Evolutionary conservation across 2,113 vertebrate species (phyloP).

Genomic region (Fregetta grallaria): DNA sequence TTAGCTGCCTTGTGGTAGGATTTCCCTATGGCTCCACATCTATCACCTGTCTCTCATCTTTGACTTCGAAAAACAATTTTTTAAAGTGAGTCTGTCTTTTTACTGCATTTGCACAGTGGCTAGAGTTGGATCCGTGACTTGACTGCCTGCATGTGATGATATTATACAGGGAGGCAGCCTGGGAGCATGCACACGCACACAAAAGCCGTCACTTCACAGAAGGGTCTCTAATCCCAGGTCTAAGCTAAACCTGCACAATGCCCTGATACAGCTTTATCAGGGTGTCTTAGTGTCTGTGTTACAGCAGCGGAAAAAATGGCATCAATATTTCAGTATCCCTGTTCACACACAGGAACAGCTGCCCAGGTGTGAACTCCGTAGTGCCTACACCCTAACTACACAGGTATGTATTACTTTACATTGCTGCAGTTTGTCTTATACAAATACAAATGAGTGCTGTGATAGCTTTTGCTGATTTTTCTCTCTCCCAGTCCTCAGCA

Average conservation of each 20-base stretch:
- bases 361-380: background rate
- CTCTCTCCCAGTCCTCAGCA: background rate
- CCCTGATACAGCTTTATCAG: background rate
- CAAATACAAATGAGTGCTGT: background rate
- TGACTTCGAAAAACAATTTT: background rate
- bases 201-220: background rate
- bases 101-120: background rate
- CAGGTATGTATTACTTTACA: background rate
- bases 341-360: rapidly evolving
- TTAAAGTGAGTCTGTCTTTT: background rate
- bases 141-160: background rate
- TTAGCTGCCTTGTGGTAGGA: background rate
- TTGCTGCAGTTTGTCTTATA: background rate
- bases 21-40: background rate
- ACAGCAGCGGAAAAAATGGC: background rate
- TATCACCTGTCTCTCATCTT: background rate
- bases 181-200: background rate
- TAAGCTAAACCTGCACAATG: background rate
- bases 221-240: background rate
- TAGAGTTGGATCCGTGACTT: background rate
- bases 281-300: background rate
- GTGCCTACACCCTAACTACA: background rate
- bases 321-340: background rate
- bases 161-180: background rate
- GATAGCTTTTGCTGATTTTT: background rate